These are phyloP conservation scores for Battus philenor DNA, from an alignment of 1,140 invertebrate genomes.

Conservation along the genomic window DNA sequence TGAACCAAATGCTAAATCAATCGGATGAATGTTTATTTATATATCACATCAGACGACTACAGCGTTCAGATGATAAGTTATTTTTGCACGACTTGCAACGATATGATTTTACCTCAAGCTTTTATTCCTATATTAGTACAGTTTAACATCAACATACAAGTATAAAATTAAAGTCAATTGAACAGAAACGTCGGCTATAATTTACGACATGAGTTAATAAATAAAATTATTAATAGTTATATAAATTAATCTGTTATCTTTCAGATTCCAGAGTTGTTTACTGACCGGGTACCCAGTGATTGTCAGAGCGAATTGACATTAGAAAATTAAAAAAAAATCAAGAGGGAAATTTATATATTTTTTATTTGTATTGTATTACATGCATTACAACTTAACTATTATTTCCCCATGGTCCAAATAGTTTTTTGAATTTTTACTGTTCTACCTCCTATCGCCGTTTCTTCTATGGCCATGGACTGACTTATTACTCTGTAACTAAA, in stretches of 20 bases:
- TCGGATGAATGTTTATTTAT: too few species aligned
- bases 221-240: too few species aligned
- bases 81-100: too few species aligned
- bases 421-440: constrained; percentile 53
- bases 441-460: constrained; percentile 51
- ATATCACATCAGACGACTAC: too few species aligned
- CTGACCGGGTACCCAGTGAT: constrained; percentile 64
- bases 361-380: neutral
- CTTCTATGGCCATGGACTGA: constrained; percentile 60
- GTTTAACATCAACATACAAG: too few species aligned
- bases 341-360: neutral
- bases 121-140: too few species aligned
- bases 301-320: constrained; percentile 64
- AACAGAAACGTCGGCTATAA: too few species aligned
- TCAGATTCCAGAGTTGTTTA: constrained; percentile 71
- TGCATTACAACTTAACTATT: constrained; percentile 16
- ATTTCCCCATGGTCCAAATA: constrained; percentile 48
- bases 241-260: constrained; percentile 30
- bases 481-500: constrained; percentile 45
- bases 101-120: too few species aligned
- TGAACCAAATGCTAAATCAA: too few species aligned
- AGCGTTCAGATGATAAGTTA: too few species aligned
- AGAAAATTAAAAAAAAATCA: constrained; percentile 35
- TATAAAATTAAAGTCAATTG: too few species aligned
- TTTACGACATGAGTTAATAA: too few species aligned